phyloP scores from a whole-genome alignment of 2,797 vertebrate genomes.

The Echiichthys vipera region DNA sequence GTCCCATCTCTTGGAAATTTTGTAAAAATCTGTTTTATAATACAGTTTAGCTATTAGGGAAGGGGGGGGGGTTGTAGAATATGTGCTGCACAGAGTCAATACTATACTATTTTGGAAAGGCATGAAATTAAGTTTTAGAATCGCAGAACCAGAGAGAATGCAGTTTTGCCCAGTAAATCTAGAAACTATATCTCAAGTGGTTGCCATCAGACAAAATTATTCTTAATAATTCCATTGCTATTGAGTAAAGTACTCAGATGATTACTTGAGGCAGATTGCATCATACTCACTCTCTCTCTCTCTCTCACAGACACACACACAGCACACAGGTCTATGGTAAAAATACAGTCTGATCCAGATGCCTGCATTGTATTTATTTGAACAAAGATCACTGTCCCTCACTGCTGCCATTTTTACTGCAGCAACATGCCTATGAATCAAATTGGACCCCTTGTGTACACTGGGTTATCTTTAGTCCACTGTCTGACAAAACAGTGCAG shows the following conservation, averaged over 20 bases:
- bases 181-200: constrained; percentile 45
- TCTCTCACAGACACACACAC: background rate
- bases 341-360: background rate
- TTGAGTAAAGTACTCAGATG: constrained; percentile 35
- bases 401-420: background rate
- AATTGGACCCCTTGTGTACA: background rate
- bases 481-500: constrained; percentile 3
- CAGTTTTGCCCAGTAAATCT: constrained; percentile 43
- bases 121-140: constrained; percentile 59
- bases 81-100: constrained; percentile 37
- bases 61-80: background rate
- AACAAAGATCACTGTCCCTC: constrained; percentile 6
- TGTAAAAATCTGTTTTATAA: constrained; percentile 9
- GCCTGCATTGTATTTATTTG: background rate
- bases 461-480: constrained; percentile 3
- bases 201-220: constrained; percentile 48
- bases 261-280: constrained; percentile 37
- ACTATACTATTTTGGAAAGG: constrained; percentile 54
- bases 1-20: background rate
- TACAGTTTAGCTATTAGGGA: background rate
- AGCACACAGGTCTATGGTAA: background rate
- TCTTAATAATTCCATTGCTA: constrained; percentile 53
- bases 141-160: constrained; percentile 39
- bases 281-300: background rate
- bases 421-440: background rate